Evolutionary conservation across 2,113 vertebrate genomes (phyloP).

Genomic region (Phainopepla nitens): DNA sequence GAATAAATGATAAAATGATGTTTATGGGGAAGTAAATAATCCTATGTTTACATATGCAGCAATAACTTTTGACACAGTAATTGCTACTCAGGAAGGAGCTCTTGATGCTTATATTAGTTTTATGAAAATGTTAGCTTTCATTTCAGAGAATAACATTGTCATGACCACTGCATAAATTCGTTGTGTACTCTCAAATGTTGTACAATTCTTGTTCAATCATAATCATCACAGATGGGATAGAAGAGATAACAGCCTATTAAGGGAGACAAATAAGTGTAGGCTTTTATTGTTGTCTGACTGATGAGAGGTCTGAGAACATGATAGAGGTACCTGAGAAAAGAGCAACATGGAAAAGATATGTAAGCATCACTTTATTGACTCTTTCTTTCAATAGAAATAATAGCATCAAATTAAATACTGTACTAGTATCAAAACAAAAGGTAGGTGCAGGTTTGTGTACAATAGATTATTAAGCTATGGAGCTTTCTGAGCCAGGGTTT

Average conservation of each 20-base stretch:
- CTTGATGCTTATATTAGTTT: not conserved
- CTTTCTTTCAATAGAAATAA: not conserved
- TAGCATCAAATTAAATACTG: not conserved
- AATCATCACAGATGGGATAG: not conserved
- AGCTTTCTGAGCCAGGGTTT: not conserved
- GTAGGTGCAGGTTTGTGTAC: not conserved
- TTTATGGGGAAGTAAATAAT: slow-evolving; percentile 30
- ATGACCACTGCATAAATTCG: not conserved
- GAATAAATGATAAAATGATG: not conserved
- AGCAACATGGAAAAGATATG: not conserved
- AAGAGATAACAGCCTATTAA: not conserved
- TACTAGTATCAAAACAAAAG: not conserved
- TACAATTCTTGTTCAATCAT: not conserved
- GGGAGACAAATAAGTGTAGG: not conserved
- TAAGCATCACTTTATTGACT: not conserved
- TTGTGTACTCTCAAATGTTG: not conserved
- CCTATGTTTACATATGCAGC: not conserved
- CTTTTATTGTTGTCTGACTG: not conserved
- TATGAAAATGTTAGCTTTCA: slow-evolving; percentile 17
- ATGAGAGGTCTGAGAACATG: not conserved
- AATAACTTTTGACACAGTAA: slow-evolving; percentile 27
- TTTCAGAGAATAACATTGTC: not conserved
- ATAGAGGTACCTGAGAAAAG: not conserved
- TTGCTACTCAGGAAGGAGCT: slow-evolving; percentile 12
- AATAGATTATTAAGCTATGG: not conserved